Evolutionary conservation across 2,113 vertebrate genomes (phyloP), one percentile per base, ranked within the genome.

Genomic region (Panurus biarmicus): DNA sequence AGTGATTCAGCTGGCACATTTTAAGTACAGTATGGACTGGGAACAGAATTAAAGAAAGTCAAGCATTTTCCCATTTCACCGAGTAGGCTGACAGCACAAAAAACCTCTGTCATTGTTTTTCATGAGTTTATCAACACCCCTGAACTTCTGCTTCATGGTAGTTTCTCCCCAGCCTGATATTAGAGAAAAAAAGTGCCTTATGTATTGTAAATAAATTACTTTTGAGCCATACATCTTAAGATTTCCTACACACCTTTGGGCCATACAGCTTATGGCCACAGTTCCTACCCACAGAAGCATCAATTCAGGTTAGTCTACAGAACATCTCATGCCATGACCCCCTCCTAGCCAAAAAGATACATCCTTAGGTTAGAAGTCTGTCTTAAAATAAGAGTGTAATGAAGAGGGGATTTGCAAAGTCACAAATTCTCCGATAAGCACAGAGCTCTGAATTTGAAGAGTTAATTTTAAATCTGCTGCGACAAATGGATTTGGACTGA

Each of bases 311-410:
- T 14, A 64, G 38, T n/a, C 51, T 64, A 44, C 24, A 72, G 28
- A 79, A 53, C 1, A 1, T 1, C 24, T 51, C 20, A 28, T 5
- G 14, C 36, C n/a, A 16, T 1, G 5, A 83, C 8, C 7, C 16
- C 12, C 28, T 66, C 10, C 40, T 3, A 64, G 26, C 12, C 44
- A 36, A 58, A 86, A 40, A 11, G n/a, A 21, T 9, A 33, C 4
- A 53, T 4, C 24, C 18, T 72, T 26, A 33, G 3, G 35, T 6
- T n/a, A 67, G 12, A 33, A 79, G 12, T 11, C 60, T 26, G n/a
- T 31, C 36, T 64, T 50, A 16, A 13, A 72, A 94, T 16, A 54
- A 69, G 6, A 10, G 45, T 7, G 23, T 3, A 25, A 70, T n/a
- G 7, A 56, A 54, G 10, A 69, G 0, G 2, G 3, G 14, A 33